Conservation (phyloP, 2,797 vertebrate species). For the Gambelia wislizenii region DNA sequence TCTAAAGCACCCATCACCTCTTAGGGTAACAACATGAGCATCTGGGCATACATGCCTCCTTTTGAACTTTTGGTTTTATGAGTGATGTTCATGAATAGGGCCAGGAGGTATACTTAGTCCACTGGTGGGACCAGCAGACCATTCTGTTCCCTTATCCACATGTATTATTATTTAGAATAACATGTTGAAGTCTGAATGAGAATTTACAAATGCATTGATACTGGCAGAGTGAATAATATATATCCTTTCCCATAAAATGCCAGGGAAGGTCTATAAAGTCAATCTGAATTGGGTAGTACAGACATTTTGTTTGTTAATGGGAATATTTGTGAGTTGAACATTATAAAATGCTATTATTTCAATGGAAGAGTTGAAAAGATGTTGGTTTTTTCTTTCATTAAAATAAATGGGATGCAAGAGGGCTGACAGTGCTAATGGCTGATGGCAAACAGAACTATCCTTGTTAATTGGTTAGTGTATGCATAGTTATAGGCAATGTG, state of each 20-base stretch:
- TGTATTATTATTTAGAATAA: background rate
- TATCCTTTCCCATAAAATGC: background rate
- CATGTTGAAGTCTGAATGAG: background rate
- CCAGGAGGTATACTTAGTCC: background rate
- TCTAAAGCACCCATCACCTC: too few relatives aligned
- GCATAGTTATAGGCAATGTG: background rate
- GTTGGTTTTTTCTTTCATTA: background rate
- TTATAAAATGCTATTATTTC: background rate
- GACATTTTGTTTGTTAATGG: background rate
- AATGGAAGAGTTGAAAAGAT: background rate
- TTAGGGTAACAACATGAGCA: too few relatives aligned
- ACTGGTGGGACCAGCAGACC: background rate
- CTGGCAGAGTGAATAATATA: background rate
- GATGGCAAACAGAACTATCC: background rate
- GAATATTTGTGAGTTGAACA: background rate
- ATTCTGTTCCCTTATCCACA: background rate
- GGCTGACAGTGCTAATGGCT: background rate
- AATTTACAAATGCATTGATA: background rate
- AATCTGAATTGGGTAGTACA: background rate
- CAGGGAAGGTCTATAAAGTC: background rate
- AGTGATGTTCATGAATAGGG: background rate
- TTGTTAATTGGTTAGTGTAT: background rate
- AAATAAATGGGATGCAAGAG: background rate
- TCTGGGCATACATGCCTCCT: background rate
- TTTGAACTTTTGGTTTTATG: background rate